Evolutionary conservation across 1,140 invertebrate species (phyloP), one percentile per base, ranked within the genome.

Genomic region (Apis dorsata): DNA sequence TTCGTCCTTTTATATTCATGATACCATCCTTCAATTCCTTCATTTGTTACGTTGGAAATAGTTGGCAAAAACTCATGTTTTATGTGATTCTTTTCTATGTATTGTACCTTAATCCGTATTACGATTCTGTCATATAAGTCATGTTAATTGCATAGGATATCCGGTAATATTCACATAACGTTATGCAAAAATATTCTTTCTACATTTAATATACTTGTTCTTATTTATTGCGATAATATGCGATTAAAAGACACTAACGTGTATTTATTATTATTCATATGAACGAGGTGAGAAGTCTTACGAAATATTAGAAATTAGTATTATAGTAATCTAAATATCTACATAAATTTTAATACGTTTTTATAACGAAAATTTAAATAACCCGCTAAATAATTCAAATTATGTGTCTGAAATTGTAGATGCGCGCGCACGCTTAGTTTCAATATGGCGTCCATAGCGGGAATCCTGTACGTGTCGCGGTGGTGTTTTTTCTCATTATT

Each of bases 391-490:
- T 62, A 19, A 12, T 72, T 71, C 59, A n/a, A 79, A 83, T 72
- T 17, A 44, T 12, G 10, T 44, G 15, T n/a, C 7, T 8, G 10
- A 0, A 5, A n/a, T 0, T 5, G 5, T 51, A 13, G 21, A 0
- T 59, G 53, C 81, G 75, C 69, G 65, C 73, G 63, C 74, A 60
- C 2, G 15, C 12, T 0, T 0, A 13, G 1, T 1, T 8, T 8
- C 44, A 82, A 77, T 7, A 82, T 82, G 80, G 80, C 65, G 65
- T 53, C 44, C 24, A 21, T 55, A 69, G 80, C 80, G 80, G 80
- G 80, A 82, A 82, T 17, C 24, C 19, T 1, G 44, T 24, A 21
- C 65, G 8, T 19, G n/a, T 60, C 10, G 59, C 10, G 17, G 24
- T 13, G 2, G 21, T 24, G 34, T 65, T 55, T 34, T 53, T 51